These are phyloP conservation scores for Heliconius erato DNA, from an alignment of 2,888 invertebrate genomes.

Conservation along the genomic window DNA sequence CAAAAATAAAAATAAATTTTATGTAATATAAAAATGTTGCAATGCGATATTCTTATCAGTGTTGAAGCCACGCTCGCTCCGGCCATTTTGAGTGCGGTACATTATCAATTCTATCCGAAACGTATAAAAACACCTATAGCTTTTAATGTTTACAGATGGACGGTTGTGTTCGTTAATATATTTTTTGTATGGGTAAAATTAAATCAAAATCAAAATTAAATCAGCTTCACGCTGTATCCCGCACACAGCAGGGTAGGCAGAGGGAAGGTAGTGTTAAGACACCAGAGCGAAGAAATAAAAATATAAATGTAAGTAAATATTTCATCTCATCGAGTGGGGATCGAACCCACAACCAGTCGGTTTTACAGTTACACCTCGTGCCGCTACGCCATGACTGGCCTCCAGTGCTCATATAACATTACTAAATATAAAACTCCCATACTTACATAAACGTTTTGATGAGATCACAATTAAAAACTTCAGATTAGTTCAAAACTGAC, in stretches of 20 bases:
- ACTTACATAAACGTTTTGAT: neutral
- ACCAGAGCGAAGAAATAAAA: too few species aligned
- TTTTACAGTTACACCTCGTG: too few species aligned
- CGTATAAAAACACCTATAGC: slow-evolving; percentile 30
- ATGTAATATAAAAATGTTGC: slow-evolving; percentile 24
- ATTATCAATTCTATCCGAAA: slow-evolving; percentile 32
- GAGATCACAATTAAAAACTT: slow-evolving; percentile 40
- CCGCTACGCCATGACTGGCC: too few species aligned
- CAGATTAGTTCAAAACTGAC: slow-evolving; percentile 39
- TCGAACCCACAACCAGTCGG: too few species aligned
- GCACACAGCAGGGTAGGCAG: too few species aligned
- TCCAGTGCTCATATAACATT: neutral
- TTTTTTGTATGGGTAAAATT: neutral
- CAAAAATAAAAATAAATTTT: slow-evolving; percentile 6
- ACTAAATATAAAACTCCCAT: neutral
- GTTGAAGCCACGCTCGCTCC: slow-evolving; percentile 21
- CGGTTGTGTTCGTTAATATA: neutral
- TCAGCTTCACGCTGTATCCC: too few species aligned
- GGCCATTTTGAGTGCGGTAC: slow-evolving; percentile 26
- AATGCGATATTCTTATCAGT: slow-evolving; percentile 34
- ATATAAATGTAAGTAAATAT: too few species aligned
- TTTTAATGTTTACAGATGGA: slow-evolving; percentile 18
- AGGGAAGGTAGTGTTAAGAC: too few species aligned
- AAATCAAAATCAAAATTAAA: too few species aligned
- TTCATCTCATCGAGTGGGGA: too few species aligned